Evolutionary conservation across 2,888 invertebrate genomes (phyloP).

Genomic region (Scelioninae gen. 2): DNA sequence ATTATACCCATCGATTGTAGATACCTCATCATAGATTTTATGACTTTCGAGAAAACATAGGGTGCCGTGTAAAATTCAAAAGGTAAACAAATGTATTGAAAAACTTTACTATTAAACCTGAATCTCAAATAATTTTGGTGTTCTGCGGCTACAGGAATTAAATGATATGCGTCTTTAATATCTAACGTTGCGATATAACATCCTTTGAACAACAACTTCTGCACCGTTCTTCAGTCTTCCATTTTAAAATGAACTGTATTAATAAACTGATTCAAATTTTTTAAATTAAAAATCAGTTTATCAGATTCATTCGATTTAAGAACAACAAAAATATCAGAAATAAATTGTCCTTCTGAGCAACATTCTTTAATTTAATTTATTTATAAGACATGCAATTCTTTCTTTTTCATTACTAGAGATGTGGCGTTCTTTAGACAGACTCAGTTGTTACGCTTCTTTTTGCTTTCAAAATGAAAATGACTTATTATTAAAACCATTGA

Average conservation of each 20-base stretch:
- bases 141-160: background rate
- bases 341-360: slow-evolving; percentile 38
- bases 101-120: slow-evolving; percentile 4
- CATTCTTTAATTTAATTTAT: slow-evolving; percentile 21
- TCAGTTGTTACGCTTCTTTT: no score
- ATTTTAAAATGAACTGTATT: slow-evolving; percentile 50
- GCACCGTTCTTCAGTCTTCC: slow-evolving; percentile 46
- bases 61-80: slow-evolving; percentile 13
- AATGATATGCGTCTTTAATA: slow-evolving; percentile 34
- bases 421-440: no score
- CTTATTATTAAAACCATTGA: no score
- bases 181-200: slow-evolving; percentile 47
- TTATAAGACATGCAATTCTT: no score
- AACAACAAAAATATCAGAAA: slow-evolving; percentile 44
- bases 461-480: no score
- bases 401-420: no score
- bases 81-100: slow-evolving; percentile 24
- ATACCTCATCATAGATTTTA: background rate
- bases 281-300: slow-evolving; percentile 55
- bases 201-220: slow-evolving; percentile 27
- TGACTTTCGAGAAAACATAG: slow-evolving; percentile 14
- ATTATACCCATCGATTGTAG: slow-evolving; percentile 2
- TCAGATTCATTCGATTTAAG: slow-evolving; percentile 43
- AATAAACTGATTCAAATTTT: slow-evolving; percentile 51
- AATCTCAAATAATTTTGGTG: slow-evolving; percentile 27